Percentiles rank a stretch among this genome's conserved stretches.
Evolutionary conservation across 2,797 vertebrate species (phyloP).

Genomic region (Poecile montanus): DNA sequence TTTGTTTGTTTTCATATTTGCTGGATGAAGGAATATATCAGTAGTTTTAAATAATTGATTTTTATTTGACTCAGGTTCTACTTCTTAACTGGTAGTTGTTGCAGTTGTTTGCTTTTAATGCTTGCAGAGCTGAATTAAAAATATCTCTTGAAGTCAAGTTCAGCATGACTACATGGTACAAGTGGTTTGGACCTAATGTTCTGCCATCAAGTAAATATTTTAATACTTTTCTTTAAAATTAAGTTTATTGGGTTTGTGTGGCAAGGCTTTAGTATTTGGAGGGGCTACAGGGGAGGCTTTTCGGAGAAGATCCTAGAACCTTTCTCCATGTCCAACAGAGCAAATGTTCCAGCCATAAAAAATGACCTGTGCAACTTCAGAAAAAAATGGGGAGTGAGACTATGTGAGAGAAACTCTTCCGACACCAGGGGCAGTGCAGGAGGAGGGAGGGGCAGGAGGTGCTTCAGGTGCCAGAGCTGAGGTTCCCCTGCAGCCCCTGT

Average conservation of each 20-base stretch:
- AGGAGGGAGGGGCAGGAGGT: fast-evolving
- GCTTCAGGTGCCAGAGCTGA: neutral
- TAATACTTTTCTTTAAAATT: neutral
- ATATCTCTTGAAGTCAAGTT: neutral
- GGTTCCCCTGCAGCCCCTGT: neutral
- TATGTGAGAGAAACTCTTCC: neutral
- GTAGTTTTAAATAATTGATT: constrained; percentile 22
- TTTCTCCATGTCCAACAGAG: fast-evolving
- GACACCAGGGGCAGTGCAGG: too few relatives aligned
- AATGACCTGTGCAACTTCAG: neutral
- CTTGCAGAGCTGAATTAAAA: constrained; percentile 3
- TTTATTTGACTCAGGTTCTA: neutral
- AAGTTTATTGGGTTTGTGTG: fast-evolving
- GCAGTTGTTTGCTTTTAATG: neutral
- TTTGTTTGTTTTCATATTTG: neutral
- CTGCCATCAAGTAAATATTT: constrained; percentile 1
- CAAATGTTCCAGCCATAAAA: neutral
- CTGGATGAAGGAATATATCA: neutral
- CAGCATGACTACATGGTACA: neutral
- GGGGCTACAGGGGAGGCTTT: neutral
- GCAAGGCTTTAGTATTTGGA: fast-evolving
- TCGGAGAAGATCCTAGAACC: neutral
- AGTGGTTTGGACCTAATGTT: neutral
- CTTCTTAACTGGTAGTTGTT: neutral
- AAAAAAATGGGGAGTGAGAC: neutral